Conservation (phyloP, 1,140 invertebrate species). For the Drosophila bifasciata region DNA sequence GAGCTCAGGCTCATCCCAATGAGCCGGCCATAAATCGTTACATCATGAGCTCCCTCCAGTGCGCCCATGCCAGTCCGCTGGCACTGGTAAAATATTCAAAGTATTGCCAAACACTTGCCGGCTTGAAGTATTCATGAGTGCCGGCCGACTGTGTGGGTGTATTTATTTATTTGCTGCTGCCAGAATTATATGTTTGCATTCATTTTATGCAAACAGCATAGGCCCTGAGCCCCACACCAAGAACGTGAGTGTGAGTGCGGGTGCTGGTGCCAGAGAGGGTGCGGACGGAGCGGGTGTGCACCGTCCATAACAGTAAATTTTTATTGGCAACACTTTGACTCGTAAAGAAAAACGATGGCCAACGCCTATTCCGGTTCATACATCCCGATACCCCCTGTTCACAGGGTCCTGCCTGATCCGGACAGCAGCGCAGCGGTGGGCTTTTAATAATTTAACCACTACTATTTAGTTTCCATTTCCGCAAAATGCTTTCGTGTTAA, state of each 20-base stretch:
- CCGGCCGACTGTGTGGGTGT: conserved; percentile 11
- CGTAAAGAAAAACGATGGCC: conserved; percentile 64
- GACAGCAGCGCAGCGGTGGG: conserved; percentile 14
- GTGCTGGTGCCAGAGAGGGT: background rate
- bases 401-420: background rate
- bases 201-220: conserved; percentile 65
- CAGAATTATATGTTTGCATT: conserved; percentile 61
- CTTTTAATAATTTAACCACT: conserved; percentile 74
- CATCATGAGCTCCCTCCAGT: conserved; percentile 52
- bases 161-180: conserved; percentile 45
- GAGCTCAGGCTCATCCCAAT: conserved; percentile 47
- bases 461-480: conserved; percentile 73
- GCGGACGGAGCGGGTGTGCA: conserved; percentile 3
- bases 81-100: conserved; percentile 59
- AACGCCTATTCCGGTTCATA: conserved; percentile 3
- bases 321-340: conserved; percentile 62
- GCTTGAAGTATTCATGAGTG: conserved; percentile 19
- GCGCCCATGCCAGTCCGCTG: background rate
- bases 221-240: no score
- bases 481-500: conserved; percentile 71
- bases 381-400: background rate
- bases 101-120: conserved; percentile 60
- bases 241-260: conserved; percentile 7
- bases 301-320: conserved; percentile 57
- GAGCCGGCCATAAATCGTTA: conserved; percentile 56